phyloP scores from a whole-genome alignment of 2,888 invertebrate species.

The Tenodera sinensis region DNA sequence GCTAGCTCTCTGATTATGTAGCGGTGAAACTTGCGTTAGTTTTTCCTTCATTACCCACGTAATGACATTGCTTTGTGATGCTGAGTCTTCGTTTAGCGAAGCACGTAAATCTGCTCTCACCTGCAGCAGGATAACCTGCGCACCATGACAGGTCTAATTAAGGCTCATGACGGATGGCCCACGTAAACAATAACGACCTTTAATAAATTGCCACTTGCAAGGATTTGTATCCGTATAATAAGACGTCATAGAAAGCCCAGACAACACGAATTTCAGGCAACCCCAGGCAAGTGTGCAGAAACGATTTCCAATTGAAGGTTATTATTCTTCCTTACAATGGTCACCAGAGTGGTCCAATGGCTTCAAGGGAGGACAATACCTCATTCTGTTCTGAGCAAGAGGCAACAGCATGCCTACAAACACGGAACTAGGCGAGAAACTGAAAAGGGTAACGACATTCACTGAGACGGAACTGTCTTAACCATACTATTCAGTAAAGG shows the following conservation, averaged over 20 bases:
- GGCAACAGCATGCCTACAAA: too few species aligned
- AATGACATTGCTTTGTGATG: not conserved
- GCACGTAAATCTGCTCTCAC: not conserved
- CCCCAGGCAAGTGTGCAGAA: not conserved
- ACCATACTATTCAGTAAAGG: too few species aligned
- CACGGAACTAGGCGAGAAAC: too few species aligned
- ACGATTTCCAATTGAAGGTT: not conserved
- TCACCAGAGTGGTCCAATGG: too few species aligned
- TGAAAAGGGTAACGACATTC: too few species aligned
- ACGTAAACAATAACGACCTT: slow-evolving; percentile 23
- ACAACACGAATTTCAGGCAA: not conserved
- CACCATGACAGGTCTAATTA: slow-evolving; percentile 24
- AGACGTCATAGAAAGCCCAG: not conserved
- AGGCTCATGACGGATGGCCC: slow-evolving; percentile 20
- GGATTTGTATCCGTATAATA: slow-evolving; percentile 13
- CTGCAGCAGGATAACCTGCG: too few species aligned
- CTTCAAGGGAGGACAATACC: too few species aligned
- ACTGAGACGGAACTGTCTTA: too few species aligned
- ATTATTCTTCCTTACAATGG: too few species aligned
- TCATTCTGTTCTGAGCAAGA: too few species aligned
- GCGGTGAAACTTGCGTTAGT: not conserved
- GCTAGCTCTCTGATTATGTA: not conserved
- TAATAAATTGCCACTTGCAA: slow-evolving; percentile 19
- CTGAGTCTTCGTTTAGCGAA: not conserved
- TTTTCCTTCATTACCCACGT: not conserved